Evolutionary conservation across 2,888 invertebrate genomes (phyloP), one percentile per base, ranked within the genome.

Genomic region (Dorcus hopei): DNA sequence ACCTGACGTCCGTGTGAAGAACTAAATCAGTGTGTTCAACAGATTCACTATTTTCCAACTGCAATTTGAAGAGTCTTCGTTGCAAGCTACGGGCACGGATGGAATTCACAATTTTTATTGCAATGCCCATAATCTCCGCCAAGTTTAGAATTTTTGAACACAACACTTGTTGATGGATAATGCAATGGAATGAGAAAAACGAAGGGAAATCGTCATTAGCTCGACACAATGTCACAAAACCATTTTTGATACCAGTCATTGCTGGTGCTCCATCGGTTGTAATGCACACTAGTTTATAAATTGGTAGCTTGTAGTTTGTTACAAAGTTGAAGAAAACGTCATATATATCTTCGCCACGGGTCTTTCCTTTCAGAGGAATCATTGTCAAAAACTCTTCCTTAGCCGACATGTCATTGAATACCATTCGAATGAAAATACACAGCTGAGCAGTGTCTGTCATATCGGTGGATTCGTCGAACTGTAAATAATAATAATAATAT

Each of bases 251-350:
- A n/a, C 64, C 66, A 54, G 61, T 54, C 65, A 67, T 67, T 23
- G 58, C 59, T 47, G 66, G 64, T 55, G 67, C 66, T 63, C 65
- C 68, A 65, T 68, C 63, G 19, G 67, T 69, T 19, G 61, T 64
- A 33, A 69, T 65, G 40, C 54, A 59, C 14, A 65, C 62, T 2
- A 68, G 54, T 59, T 68, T 68, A 40, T 61, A 48, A 19, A 65
- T 43, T 49, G 59, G 65, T 38, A 68, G 59, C 60, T 61, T 23
- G 9, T 51, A 45, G 11, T 52, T 39, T 58, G 45, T 54, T 57
- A 59, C 59, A 65, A 60, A 66, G 52, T 49, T 59, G 38, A 58
- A 54, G 54, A 69, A 67, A 45, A 42, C 26, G 26, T 26, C 26
- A 5, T 26, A 26, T 26, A 26, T 26, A 26, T 66, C 62, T 39